Evolutionary conservation across 1,140 invertebrate species (phyloP), one percentile per base, ranked within the genome.

Genomic region (Pectinophora gossypiella): DNA sequence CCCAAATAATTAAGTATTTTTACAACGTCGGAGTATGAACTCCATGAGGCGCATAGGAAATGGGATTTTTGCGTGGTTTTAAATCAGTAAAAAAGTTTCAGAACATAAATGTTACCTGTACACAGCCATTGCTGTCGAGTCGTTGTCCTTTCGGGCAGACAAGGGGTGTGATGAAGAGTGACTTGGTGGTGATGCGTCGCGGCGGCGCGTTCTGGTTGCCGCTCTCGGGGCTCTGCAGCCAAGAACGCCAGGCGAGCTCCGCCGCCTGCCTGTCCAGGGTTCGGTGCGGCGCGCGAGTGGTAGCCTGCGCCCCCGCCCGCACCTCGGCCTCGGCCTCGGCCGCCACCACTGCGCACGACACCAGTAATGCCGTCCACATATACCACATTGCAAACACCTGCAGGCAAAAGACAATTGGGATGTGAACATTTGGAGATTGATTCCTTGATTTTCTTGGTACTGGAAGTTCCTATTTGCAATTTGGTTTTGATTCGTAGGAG

Each of bases 351-450:
- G 75, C 73, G 62, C 76, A 77, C 57, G 69, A 76, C 73, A 81
- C 72, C 62, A 82, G 54, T 71, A 84, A 74, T 64, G 64, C 66
- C 53, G 74, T 72, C 83, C 81, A 87, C 83, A 70, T 68, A 68
- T 69, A 79, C 83, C 74, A 84, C 84, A 85, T 86, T 57, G 77
- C 84, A 84, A 75, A 84, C 72, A 81, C 76, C 81, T 87, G 77
- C 10, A 66, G 61, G 54, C 38, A 58, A 54, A 35, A 12, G 42
- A 56, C 16, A 45, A n/a, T n/a, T n/a, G n/a, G n/a, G n/a, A n/a
- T n/a, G n/a, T n/a, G n/a, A n/a, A n/a, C n/a, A n/a, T n/a, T n/a
- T n/a, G n/a, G n/a, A n/a, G n/a, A n/a, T n/a, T n/a, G n/a, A n/a
- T n/a, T n/a, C n/a, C n/a, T n/a, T n/a, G n/a, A n/a, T n/a, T n/a